Evolutionary conservation across 2,113 vertebrate species (phyloP), one percentile per base, ranked within the genome.

Genomic region (Jaculus jaculus): DNA sequence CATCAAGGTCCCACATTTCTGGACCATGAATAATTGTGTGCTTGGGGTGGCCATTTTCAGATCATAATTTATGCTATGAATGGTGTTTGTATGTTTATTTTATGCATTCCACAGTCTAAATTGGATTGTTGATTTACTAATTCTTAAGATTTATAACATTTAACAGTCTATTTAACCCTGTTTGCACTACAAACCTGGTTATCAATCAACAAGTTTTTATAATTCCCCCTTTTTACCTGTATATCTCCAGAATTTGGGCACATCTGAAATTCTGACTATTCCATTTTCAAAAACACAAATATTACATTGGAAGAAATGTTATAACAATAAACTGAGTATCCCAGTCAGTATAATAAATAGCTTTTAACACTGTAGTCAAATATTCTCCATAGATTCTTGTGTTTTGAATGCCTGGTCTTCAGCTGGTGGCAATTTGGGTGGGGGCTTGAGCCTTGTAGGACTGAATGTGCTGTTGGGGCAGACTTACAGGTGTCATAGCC

Each of bases 1-100:
- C 34, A 47, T 91, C 60, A 93, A 65, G 79, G 0, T 74, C 58
- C 15, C 18, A 66, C 15, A 15, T 87, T 87, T 89, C 12, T 73
- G 10, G 39, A 87, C 87, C 83, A 80, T 63, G 11, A 5, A 34
- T 37, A 72, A 54, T 54, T 60, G 34, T 13, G 17, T 75, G 54
- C 73, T 94, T 87, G 47, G 37, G 83, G 24, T 84, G n/a, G 6
- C 15, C 79, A 71, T 72, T 86, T 84, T 90, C 30, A 61, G 93
- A 83, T 92, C 39, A 10, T 88, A 54, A 69, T 77, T 69, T 61
- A 87, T 77, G 18, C n/a, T 69, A 17, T 3, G 89, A 26, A 86
- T 13, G 23, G 86, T 42, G 11, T 58, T 83, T 77, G 91, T 39
- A 65, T 73, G 47, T 84, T 78, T 94, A n/a, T 93, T 34, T 7